phyloP scores from a whole-genome alignment of 92 coral and sea anemone genomes.

The Isaurus tuberculatus region DNA sequence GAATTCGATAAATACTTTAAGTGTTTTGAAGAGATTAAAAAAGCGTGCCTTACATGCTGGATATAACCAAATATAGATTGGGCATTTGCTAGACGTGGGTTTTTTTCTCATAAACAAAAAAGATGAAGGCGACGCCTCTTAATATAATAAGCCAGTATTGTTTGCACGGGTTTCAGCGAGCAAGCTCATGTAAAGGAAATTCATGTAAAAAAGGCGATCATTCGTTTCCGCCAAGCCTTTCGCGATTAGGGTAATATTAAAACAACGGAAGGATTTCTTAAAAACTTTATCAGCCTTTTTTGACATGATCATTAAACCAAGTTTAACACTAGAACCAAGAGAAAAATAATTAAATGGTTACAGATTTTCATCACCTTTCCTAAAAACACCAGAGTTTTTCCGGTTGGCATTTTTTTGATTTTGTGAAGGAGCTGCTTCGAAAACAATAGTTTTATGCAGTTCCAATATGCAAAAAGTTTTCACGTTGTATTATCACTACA shows the following conservation, averaged over 20 bases:
- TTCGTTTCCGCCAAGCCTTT: slow-evolving; percentile 19
- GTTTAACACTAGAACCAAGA: background rate
- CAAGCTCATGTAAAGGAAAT: background rate
- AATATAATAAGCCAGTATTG: background rate
- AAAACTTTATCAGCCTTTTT: background rate
- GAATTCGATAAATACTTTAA: background rate
- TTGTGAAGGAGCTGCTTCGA: background rate
- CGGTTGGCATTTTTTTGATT: background rate
- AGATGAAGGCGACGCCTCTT: background rate
- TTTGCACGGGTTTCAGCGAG: background rate
- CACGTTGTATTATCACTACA: background rate
- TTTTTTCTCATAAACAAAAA: background rate
- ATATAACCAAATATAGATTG: no score
- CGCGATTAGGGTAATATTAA: background rate
- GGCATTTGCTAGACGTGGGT: no score
- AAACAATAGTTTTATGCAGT: background rate
- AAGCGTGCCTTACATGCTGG: background rate
- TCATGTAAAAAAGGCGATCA: background rate
- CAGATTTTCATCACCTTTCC: background rate
- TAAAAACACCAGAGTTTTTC: background rate
- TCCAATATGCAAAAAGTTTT: background rate
- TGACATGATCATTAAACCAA: background rate
- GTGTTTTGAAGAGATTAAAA: background rate
- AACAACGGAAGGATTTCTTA: background rate
- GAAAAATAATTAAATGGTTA: background rate